These are phyloP conservation scores for Microcebus ravelobensis DNA, from an alignment of 2,113 vertebrate species.

Conservation along the genomic window DNA sequence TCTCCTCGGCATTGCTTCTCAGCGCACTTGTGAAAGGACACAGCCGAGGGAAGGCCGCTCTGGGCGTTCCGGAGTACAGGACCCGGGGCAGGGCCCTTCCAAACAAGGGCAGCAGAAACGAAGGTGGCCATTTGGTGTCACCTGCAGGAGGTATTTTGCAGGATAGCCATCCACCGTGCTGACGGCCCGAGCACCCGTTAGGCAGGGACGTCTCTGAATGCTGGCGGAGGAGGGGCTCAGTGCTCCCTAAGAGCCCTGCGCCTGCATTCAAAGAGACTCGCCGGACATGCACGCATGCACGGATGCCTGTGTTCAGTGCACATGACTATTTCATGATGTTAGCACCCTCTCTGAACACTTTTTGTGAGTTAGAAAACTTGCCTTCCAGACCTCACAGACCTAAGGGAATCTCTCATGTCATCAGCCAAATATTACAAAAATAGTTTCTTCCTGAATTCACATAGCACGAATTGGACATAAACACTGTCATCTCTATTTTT, in stretches of 20 bases:
- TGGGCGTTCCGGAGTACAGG: not conserved
- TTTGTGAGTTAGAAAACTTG: not conserved
- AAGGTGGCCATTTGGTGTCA: no score
- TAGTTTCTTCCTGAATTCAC: not conserved
- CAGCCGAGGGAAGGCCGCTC: accelerated
- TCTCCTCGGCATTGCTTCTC: no score
- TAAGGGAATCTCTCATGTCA: not conserved
- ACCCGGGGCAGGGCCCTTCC: no score
- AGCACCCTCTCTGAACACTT: not conserved
- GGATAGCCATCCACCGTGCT: accelerated
- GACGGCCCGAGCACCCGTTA: accelerated
- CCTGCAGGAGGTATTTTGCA: accelerated
- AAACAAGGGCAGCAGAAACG: no score
- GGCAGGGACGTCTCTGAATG: not conserved
- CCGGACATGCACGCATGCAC: accelerated
- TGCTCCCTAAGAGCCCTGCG: not conserved
- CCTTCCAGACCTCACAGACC: not conserved
- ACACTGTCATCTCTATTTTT: not conserved
- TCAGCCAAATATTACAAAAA: not conserved
- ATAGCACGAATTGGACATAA: not conserved
- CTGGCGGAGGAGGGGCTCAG: accelerated
- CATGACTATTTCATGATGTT: not conserved
- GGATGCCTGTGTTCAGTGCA: no score
- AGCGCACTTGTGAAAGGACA: accelerated
- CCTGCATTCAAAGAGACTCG: not conserved